These are phyloP conservation scores for Sweltsa coloradensis DNA, from an alignment of 1,140 invertebrate species.

Conservation along the genomic window DNA sequence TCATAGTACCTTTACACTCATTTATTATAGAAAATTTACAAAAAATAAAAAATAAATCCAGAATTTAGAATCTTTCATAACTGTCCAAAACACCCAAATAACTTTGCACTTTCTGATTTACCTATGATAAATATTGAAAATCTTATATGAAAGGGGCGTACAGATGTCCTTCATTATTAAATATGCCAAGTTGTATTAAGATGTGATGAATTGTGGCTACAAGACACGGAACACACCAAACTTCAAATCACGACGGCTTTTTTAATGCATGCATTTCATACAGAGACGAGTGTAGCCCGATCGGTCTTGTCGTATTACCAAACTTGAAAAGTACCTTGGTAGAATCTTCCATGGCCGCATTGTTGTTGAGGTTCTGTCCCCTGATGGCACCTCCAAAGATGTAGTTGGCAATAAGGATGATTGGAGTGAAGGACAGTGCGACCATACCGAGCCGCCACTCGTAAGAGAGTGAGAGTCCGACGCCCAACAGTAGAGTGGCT, in stretches of 20 bases:
- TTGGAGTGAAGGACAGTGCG: constrained; percentile 44
- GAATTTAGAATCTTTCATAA: no score
- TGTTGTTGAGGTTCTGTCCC: background rate
- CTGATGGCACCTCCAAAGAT: constrained; percentile 16
- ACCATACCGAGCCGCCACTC: constrained; percentile 62
- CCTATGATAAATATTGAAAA: no score
- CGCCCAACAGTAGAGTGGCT: constrained; percentile 44
- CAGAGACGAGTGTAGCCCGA: no score
- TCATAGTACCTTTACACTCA: no score
- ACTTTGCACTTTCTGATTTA: no score
- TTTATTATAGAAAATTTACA: no score
- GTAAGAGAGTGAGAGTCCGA: constrained; percentile 49
- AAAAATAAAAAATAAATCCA: no score
- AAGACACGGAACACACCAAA: background rate
- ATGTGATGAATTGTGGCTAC: background rate
- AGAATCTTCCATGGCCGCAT: background rate
- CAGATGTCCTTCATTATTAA: background rate
- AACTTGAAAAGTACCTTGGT: background rate
- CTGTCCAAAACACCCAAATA: no score
- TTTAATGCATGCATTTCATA: no score
- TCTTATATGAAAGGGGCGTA: no score
- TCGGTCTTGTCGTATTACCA: background rate
- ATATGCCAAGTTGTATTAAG: background rate
- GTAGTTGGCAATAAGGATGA: constrained; percentile 30
- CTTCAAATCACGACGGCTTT: background rate